Percentiles rank a stretch among this genome's conserved stretches.
Conservation (phyloP, 2,113 vertebrate genomes). For the Oostethus manadensis region DNA sequence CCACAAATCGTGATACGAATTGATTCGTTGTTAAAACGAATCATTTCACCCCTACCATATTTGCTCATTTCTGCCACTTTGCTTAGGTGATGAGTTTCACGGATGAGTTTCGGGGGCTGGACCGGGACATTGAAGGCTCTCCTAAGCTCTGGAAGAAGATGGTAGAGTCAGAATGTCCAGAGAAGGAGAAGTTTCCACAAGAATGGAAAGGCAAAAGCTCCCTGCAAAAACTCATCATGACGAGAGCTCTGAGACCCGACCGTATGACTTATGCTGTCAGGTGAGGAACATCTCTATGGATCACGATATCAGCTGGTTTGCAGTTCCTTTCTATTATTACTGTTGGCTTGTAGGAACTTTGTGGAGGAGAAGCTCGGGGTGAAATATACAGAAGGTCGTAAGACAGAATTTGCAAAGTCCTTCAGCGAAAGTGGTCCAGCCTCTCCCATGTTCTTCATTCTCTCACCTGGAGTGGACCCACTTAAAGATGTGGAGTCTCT, state of each 20-base stretch:
- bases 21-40: too few species aligned
- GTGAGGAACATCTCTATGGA: conserved; percentile 27
- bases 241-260: conserved; percentile 66
- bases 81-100: conserved; percentile 69
- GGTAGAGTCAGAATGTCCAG: conserved; percentile 71
- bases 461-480: conserved; percentile 68
- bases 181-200: conserved; percentile 74
- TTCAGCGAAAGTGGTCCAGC: conserved; percentile 70
- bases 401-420: conserved; percentile 71
- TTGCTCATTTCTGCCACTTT: neutral
- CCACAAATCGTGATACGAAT: too few species aligned
- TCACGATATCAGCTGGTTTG: neutral
- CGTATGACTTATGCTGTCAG: conserved; percentile 70
- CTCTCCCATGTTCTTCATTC: conserved; percentile 69
- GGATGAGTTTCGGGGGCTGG: conserved; percentile 72
- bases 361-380: conserved; percentile 72
- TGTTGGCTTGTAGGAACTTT: conserved; percentile 66
- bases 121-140: conserved; percentile 75
- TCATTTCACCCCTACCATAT: too few species aligned
- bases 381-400: conserved; percentile 72
- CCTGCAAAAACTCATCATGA: conserved; percentile 73
- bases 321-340: neutral
- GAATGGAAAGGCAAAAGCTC: conserved; percentile 74
- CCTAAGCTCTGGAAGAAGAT: conserved; percentile 72
- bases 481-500: conserved; percentile 67